phyloP scores from a whole-genome alignment of 2,797 vertebrate genomes.

The Coendou prehensilis region DNA sequence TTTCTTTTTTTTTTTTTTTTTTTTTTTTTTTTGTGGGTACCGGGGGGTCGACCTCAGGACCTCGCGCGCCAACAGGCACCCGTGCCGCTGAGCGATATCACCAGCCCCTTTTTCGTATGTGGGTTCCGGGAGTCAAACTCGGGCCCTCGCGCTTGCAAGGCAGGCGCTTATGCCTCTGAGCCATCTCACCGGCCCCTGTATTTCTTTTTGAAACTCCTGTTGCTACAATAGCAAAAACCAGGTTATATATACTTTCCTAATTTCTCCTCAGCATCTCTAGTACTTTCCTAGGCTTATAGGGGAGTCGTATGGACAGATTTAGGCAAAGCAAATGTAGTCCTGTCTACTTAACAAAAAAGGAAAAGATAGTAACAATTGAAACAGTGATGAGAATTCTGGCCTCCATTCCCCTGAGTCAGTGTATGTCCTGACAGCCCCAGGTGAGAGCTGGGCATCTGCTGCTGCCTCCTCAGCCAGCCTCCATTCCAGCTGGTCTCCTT shows the following conservation, averaged over 20 bases:
- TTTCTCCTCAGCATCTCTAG: neutral
- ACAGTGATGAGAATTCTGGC: neutral
- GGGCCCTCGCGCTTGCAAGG: too few relatives aligned
- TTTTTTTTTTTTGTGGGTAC: neutral
- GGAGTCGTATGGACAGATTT: neutral
- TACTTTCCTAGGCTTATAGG: neutral
- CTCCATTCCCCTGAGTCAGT: neutral
- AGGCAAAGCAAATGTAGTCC: slow-evolving; percentile 17
- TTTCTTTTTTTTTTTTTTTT: neutral
- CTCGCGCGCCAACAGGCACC: too few relatives aligned
- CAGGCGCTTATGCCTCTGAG: too few relatives aligned
- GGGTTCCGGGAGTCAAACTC: too few relatives aligned
- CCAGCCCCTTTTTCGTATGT: too few relatives aligned
- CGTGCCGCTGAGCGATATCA: too few relatives aligned
- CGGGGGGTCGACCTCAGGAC: too few relatives aligned
- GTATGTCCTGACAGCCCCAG: neutral
- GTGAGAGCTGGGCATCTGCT: neutral
- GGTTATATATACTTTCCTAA: neutral
- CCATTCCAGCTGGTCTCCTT: neutral
- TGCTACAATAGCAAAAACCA: neutral
- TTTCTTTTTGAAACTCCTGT: slow-evolving; percentile 14
- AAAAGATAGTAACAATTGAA: neutral
- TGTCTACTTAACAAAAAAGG: slow-evolving; percentile 16
- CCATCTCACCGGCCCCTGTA: too few relatives aligned
- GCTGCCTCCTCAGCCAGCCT: neutral